Evolutionary conservation across 2,888 invertebrate genomes (phyloP).

Genomic region (Hydraecia micacea): DNA sequence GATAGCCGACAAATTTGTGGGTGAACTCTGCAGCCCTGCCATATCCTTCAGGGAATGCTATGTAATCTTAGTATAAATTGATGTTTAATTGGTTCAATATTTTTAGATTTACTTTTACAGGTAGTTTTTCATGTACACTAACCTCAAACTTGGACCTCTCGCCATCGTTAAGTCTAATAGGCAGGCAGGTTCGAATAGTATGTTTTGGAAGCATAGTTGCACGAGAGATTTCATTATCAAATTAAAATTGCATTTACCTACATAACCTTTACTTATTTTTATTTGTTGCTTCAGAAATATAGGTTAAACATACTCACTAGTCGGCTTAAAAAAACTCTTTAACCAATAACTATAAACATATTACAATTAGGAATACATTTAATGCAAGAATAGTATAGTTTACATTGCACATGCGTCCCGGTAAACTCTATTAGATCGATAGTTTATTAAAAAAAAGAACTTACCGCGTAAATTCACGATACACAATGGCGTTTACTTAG

Average conservation of each 20-base stretch:
- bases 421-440: slow-evolving; percentile 18
- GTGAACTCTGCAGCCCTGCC: neutral
- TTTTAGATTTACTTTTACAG: neutral
- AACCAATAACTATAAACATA: neutral
- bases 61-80: neutral
- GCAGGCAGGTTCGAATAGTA: neutral
- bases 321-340: neutral
- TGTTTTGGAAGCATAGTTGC: neutral
- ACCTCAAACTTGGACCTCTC: neutral
- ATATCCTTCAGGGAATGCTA: neutral
- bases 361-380: neutral
- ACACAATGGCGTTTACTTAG: neutral
- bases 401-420: slow-evolving; percentile 33
- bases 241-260: neutral
- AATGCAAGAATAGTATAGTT: neutral
- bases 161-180: neutral
- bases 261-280: slow-evolving; percentile 6
- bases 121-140: neutral
- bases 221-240: neutral
- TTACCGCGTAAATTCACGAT: slow-evolving; percentile 14
- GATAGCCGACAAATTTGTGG: neutral
- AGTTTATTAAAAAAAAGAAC: neutral
- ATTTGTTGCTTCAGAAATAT: neutral
- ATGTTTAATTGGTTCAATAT: neutral
- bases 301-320: neutral